phyloP scores from a whole-genome alignment of 1,140 invertebrate species.

The Ooceraea biroi region DNA sequence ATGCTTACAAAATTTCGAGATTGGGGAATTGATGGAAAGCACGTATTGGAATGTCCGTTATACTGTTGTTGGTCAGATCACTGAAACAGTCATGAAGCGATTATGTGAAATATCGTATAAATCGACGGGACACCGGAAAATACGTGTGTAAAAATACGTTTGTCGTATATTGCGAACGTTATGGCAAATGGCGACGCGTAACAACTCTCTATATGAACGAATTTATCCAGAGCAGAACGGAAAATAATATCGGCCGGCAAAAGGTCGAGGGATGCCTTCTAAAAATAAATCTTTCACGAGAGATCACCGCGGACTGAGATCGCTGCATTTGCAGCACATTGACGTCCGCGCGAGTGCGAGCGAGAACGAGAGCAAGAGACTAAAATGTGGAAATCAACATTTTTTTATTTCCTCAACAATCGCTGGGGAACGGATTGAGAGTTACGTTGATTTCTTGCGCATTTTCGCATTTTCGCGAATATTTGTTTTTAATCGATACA shows the following conservation, averaged over 20 bases:
- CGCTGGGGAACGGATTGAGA: neutral
- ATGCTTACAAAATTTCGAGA: constrained; percentile 90
- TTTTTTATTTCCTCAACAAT: no score
- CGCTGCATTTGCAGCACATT: neutral
- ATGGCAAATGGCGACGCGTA: neutral
- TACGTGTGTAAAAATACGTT: neutral
- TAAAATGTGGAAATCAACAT: constrained; percentile 2
- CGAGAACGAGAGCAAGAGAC: neutral
- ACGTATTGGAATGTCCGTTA: constrained; percentile 88
- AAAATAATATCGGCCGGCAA: neutral
- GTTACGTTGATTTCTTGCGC: constrained; percentile 11
- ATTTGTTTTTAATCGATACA: no score
- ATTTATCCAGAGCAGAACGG: neutral
- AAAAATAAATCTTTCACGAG: constrained; percentile 39
- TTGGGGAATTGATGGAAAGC: constrained; percentile 88
- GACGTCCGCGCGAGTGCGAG: neutral
- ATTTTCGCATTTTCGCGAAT: constrained; percentile 7
- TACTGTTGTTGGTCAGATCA: constrained; percentile 90
- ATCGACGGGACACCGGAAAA: neutral
- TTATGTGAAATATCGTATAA: neutral
- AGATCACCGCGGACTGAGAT: constrained; percentile 14
- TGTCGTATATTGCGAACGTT: neutral
- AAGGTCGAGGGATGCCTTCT: constrained; percentile 20
- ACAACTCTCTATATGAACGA: neutral
- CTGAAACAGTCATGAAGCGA: constrained; percentile 85